Evolutionary conservation across 2,888 invertebrate genomes (phyloP), one percentile per base, ranked within the genome.

Genomic region (Polydesmus complanatus): DNA sequence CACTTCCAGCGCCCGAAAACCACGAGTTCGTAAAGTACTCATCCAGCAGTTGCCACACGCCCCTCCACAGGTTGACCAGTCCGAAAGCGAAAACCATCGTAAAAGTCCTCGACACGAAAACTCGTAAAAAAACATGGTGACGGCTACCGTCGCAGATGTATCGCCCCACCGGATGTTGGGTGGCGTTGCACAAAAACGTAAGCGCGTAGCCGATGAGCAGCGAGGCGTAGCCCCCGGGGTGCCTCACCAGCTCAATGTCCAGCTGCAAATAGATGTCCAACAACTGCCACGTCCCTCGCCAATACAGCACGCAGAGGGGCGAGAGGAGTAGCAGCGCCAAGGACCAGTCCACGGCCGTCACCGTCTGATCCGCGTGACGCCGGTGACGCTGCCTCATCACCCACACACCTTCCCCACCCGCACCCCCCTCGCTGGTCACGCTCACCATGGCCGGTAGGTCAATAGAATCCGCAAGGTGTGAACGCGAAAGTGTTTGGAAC

Each of bases 31-130:
- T 78, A 48, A 85, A 84, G 68, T 84, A 82, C 71, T 82, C 77
- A 70, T 89, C 88, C 68, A 89, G 78, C 56, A 83, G 76, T 67
- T 80, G 79, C 90, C 90, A 92, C 53, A 85, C 82, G 1, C 91
- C 91, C 8, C 90, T 79, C 91, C 91, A 92, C 63, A 86, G 86
- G 70, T 87, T 89, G 52, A 91, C 88, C 73, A 89, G 89, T 64
- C 85, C 83, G 68, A 86, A 80, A 8, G 67, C 65, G 63, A 85
- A 89, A 65, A 83, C 71, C 64, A 79, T 78, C 21, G 90, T 89
- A 72, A 88, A 90, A 27, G 83, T 66, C 60, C 90, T 61, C 5
- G 69, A 68, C 78, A 54, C 55, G 86, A 76, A 65, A 78, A 77
- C 66, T 79, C 77, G 74, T 88, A 88, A 58, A 37, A 37, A 8